Conservation (phyloP, 1,140 invertebrate genomes). For the Arctopsyche grandis region DNA sequence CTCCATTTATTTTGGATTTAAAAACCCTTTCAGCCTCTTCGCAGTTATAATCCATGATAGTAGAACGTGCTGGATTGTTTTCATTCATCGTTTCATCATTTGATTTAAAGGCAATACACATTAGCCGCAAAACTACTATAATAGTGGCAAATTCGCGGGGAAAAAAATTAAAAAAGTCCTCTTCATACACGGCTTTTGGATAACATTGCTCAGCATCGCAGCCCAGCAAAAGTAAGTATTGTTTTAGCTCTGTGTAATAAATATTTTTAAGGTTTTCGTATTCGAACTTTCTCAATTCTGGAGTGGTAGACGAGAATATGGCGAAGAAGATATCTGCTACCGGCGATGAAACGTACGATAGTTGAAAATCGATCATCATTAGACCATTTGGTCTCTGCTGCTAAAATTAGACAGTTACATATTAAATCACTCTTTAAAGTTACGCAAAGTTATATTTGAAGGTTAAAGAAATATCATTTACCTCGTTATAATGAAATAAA, state of each 20-base stretch:
- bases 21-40: conserved; percentile 45
- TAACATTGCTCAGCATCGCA: conserved; percentile 37
- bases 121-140: conserved; percentile 39
- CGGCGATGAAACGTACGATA: conserved; percentile 44
- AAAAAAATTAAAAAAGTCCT: conserved; percentile 46
- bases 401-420: conserved; percentile 46
- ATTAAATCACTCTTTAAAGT: too few species aligned
- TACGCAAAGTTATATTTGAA: too few species aligned
- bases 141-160: conserved; percentile 34
- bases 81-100: conserved; percentile 3
- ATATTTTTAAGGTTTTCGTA: conserved; percentile 39
- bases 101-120: conserved; percentile 37
- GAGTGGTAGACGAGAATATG: conserved; percentile 43
- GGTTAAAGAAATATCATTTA: too few species aligned
- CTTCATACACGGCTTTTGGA: conserved; percentile 25
- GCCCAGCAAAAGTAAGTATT: conserved; percentile 31
- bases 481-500: conserved; percentile 48
- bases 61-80: neutral
- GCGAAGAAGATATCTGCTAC: conserved; percentile 49
- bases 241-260: conserved; percentile 41
- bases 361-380: conserved; percentile 51
- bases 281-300: conserved; percentile 21
- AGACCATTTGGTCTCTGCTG: conserved; percentile 32
- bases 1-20: conserved; percentile 38
- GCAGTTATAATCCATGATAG: conserved; percentile 50